Base-by-base conservation (phyloP, 2,888 invertebrate genomes). In the Brenthis daphne region DNA sequence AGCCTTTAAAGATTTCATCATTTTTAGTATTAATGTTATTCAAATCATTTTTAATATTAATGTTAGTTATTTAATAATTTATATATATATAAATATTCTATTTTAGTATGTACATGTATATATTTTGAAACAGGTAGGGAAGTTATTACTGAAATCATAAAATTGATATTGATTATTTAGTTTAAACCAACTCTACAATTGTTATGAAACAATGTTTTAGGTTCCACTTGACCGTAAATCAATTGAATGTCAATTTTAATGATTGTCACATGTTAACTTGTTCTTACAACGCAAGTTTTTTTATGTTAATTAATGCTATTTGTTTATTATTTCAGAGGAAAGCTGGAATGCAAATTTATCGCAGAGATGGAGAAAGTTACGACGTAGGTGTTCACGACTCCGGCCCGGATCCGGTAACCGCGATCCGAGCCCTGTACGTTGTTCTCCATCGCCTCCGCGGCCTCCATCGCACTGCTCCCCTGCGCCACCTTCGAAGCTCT, bases 321-420 rank as follows among this genome's bases (percentile, higher is more conserved):
- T 43, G 3, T 20, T 43, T 43, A 8, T 68, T 58, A 74, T 94
- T 93, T 76, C 94, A 96, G 96, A 96, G 85, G 93, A 96, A 82
- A 94, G 94, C 80, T 95, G 95, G 95, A 96, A 96, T 84, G 95
- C 95, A 75, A 96, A 95, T 81, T 93, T 96, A 75, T 95, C 96
- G 61, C 96, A 96, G 85, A 93, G 95, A 89, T 96, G 96, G 96
- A 93, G 96, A 76, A 94, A 95, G 80, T 89, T 96, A 71, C 94
- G 96, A 47, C 93, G 96, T 69, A 94, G 96, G 76, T 96, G 96
- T 84, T 94, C 95, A 65, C 93, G 95, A 64, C 89, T 96, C 71
- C 93, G 96, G 76, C 96, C 96, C 77, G 94, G 94, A 37, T 94
- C 94, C 12, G 92, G 94, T 6, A 93, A 90, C 73, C 88, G 92